Percentiles rank a stretch among this genome's conserved stretches.
Conservation (phyloP, 2,888 invertebrate species). For the Drosophila anomelani region DNA sequence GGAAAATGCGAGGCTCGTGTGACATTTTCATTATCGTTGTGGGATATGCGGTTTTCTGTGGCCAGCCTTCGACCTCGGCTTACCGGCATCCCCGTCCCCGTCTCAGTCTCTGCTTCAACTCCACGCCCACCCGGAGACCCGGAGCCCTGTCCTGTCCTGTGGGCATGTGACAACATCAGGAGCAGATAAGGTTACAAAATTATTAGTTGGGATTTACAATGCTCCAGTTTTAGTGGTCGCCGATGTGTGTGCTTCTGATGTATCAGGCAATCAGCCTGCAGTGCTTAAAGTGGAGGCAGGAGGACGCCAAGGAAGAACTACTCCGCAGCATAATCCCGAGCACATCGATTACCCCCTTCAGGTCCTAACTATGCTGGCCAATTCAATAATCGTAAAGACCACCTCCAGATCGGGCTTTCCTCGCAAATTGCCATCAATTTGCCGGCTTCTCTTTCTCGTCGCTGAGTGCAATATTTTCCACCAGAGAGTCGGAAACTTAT, state of each 20-base stretch:
- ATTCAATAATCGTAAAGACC: slow-evolving; percentile 57
- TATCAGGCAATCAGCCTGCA: slow-evolving; percentile 39
- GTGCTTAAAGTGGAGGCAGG: slow-evolving; percentile 1
- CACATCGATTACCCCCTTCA: slow-evolving; percentile 32
- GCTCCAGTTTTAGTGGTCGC: slow-evolving; percentile 60
- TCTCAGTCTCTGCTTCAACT: no score
- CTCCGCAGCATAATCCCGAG: slow-evolving; percentile 7
- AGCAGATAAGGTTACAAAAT: slow-evolving; percentile 81
- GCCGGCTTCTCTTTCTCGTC: slow-evolving; percentile 29
- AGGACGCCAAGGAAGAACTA: not conserved
- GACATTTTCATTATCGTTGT: slow-evolving; percentile 83
- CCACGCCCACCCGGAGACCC: not conserved
- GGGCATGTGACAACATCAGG: slow-evolving; percentile 62
- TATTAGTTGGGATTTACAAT: slow-evolving; percentile 81
- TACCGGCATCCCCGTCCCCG: slow-evolving; percentile 2
- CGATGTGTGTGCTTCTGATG: slow-evolving; percentile 34
- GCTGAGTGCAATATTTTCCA: slow-evolving; percentile 48
- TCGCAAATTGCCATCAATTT: slow-evolving; percentile 62
- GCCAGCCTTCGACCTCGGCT: slow-evolving; percentile 27
- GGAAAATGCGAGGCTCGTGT: slow-evolving; percentile 83
- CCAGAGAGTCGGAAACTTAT: slow-evolving; percentile 32
- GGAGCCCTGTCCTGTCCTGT: slow-evolving; percentile 1
- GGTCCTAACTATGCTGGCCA: slow-evolving; percentile 20
- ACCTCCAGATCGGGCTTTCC: slow-evolving; percentile 14
- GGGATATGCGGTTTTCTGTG: slow-evolving; percentile 73